Evolutionary conservation across 2,797 vertebrate genomes (phyloP), one percentile per base, ranked within the genome.

Genomic region (Enteromius treurensis): DNA sequence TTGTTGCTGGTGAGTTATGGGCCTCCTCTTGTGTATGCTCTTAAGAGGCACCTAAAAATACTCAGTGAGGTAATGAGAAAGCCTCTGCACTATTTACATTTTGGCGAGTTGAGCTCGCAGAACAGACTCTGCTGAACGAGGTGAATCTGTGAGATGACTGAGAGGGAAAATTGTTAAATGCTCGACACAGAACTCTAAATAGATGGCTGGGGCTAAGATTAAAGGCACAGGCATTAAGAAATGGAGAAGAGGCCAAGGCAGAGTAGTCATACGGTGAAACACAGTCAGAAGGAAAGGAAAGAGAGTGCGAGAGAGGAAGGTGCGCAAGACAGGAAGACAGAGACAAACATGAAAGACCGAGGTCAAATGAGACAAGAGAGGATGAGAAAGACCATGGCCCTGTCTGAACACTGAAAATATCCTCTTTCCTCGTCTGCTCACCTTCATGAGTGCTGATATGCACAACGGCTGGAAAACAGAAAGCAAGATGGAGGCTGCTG

Each of bases 1-100:
- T 88, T 88, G 84, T 86, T 83, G 87, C 68, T 82, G 70, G 68
- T 89, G 87, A 92, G 90, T 83, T 67, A 53, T 70, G 40, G 87
- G 90, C 91, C 91, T 90, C 37, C 42, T 73, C 77, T 77, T 77
- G 23, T 55, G 88, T 89, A 88, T 91, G 90, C 90, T 92, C 90
- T 92, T 92, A 91, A 92, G 92, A 90, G 89, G 88, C 69, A 84
- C 90, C 94, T 95, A 94, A 93, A 94, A 94, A 94, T 95, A 94
- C 91, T 86, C 42, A 73, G 88, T 94, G 92, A 93, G 92, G 93
- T 93, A 93, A 93, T 92, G 91, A 89, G 92, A 94, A 94, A 93
- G 93, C 90, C 90, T 89, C 88, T 88, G 89, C 90, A 93, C 89
- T 93, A 91, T 94, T 94, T 94, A 93, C 93, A 92, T 93, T 93